phyloP scores from a whole-genome alignment of 2,888 invertebrate genomes.

The Scrobipalpa costella region DNA sequence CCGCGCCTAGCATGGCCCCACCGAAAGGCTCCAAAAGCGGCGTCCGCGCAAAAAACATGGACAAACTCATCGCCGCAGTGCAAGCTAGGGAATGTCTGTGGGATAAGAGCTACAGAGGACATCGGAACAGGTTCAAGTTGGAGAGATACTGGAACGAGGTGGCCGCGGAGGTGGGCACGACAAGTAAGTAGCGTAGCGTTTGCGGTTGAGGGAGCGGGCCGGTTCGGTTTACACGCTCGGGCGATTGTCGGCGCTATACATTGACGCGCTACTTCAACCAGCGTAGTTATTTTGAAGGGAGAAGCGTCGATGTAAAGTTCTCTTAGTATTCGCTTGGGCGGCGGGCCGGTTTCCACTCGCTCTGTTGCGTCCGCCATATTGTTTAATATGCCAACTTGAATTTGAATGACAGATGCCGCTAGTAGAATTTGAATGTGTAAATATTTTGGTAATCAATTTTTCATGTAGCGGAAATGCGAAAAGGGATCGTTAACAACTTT shows the following conservation, averaged over 20 bases:
- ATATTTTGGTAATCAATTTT: no score
- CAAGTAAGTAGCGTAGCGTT: slow-evolving; percentile 64
- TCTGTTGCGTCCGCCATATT: no score
- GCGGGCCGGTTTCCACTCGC: no score
- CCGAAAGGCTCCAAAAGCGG: slow-evolving; percentile 66
- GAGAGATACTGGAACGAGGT: slow-evolving; percentile 78
- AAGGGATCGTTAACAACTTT: no score
- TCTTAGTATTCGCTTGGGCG: background rate
- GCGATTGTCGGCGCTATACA: slow-evolving; percentile 26
- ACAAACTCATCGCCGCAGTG: slow-evolving; percentile 73
- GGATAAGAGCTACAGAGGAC: slow-evolving; percentile 74
- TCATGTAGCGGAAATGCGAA: no score
- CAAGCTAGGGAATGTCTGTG: slow-evolving; percentile 74
- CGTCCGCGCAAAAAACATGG: slow-evolving; percentile 69
- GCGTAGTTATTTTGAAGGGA: background rate
- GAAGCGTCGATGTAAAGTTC: background rate
- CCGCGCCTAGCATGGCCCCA: slow-evolving; percentile 61
- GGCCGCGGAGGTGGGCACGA: slow-evolving; percentile 70
- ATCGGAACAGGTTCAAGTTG: slow-evolving; percentile 71
- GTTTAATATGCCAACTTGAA: no score
- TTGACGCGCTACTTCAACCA: background rate
- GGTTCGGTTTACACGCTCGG: slow-evolving; percentile 12
- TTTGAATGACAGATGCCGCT: no score
- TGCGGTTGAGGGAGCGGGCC: background rate
- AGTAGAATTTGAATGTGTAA: no score